These are phyloP conservation scores for Trissonchulus latispiculum DNA, from an alignment of 2,888 invertebrate genomes.

Conservation along the genomic window DNA sequence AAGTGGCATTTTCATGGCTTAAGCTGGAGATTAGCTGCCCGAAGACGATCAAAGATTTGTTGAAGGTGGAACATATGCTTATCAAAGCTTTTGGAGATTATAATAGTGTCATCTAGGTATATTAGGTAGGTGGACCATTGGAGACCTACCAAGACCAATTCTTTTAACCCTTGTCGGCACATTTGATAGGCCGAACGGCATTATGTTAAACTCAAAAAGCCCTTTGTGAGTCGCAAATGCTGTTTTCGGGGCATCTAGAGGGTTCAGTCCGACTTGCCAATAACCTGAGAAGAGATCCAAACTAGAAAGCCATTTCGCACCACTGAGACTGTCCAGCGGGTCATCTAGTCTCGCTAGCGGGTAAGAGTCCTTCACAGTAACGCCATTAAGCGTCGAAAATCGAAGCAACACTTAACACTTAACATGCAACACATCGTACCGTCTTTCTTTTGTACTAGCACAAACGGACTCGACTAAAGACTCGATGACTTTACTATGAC, in stretches of 20 bases:
- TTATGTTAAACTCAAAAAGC: neutral
- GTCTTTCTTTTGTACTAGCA: constrained; percentile 40
- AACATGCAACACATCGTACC: no score
- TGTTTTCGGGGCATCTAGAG: neutral
- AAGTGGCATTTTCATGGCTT: neutral
- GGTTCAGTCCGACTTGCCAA: neutral
- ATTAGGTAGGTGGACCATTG: neutral
- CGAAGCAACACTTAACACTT: constrained; percentile 30
- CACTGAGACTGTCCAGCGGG: neutral
- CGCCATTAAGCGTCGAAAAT: constrained; percentile 29
- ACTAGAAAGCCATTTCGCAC: neutral
- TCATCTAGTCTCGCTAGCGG: constrained; percentile 18
- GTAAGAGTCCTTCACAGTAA: constrained; percentile 25
- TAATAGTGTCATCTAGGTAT: neutral
- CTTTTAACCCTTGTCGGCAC: neutral
- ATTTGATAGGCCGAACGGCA: neutral
- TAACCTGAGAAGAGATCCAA: neutral
- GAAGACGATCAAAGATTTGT: neutral
- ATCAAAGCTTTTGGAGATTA: neutral
- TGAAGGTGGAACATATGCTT: neutral
- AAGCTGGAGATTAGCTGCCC: neutral
- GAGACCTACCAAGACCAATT: neutral
- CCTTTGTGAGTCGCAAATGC: neutral
- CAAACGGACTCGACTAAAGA: constrained; percentile 40
- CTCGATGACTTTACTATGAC: constrained; percentile 31